phyloP scores from a whole-genome alignment of 2,113 vertebrate species.

The Edolisoma coerulescens region DNA sequence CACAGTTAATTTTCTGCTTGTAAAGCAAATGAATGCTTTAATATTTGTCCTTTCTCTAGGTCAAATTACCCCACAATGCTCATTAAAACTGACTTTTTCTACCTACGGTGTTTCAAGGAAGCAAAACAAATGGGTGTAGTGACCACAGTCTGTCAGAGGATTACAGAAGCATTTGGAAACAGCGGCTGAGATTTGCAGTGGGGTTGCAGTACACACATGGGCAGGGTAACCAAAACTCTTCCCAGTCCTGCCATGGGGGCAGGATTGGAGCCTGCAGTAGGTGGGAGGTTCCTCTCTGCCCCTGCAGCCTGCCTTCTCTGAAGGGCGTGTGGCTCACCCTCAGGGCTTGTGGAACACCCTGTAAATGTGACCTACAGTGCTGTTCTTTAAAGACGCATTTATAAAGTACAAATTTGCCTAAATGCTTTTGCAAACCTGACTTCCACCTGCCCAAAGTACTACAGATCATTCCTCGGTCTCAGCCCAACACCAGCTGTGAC shows the following conservation, averaged over 20 bases:
- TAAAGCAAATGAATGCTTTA: constrained; percentile 2
- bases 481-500: background rate
- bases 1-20: background rate
- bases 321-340: background rate
- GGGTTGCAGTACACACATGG: rapidly evolving
- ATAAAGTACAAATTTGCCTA: background rate
- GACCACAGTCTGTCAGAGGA: background rate
- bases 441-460: background rate
- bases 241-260: background rate
- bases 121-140: rapidly evolving
- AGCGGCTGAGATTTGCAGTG: background rate
- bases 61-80: background rate
- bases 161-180: background rate
- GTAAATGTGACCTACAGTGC: background rate
- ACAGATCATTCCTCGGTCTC: background rate
- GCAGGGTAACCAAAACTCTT: background rate
- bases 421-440: background rate
- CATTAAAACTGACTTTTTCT: background rate
- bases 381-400: background rate
- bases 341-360: background rate
- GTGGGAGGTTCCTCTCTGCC: background rate
- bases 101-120: background rate
- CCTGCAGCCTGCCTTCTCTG: background rate
- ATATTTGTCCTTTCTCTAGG: background rate
- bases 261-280: rapidly evolving